A percentile compares a stretch with the other conserved stretches of the same genome.
Conservation (phyloP, 2,113 vertebrate genomes). For the Pandion haliaetus region DNA sequence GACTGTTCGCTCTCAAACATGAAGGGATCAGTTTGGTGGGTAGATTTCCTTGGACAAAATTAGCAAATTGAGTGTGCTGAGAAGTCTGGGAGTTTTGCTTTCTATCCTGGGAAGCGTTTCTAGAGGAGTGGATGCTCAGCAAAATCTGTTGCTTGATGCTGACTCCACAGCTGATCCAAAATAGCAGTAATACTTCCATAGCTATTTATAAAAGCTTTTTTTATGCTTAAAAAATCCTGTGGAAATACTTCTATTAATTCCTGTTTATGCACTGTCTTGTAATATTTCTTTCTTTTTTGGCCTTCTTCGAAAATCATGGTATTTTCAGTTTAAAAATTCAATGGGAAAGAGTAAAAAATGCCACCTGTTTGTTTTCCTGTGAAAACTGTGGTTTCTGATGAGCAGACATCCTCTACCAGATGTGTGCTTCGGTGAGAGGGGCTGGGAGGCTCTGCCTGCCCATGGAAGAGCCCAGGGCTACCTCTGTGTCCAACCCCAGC, state of each 20-base stretch:
- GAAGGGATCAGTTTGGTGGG: background rate
- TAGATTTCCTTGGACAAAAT: background rate
- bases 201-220: background rate
- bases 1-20: background rate
- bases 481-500: background rate
- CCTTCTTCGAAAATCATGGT: background rate
- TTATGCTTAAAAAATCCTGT: background rate
- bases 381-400: background rate
- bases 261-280: background rate
- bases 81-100: background rate
- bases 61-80: background rate
- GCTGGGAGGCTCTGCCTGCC: background rate
- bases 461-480: background rate
- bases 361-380: too few relatives aligned
- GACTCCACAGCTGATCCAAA: slow-evolving; percentile 11
- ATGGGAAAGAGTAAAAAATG: background rate
- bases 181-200: background rate
- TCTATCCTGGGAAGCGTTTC: background rate
- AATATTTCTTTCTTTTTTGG: background rate
- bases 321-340: background rate
- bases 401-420: background rate
- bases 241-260: background rate
- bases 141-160: background rate
- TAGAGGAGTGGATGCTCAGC: background rate
- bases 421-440: background rate